Percentiles rank a stretch among this genome's conserved stretches.
Conservation (phyloP, 2,888 invertebrate genomes). For the Sesia apiformis region DNA sequence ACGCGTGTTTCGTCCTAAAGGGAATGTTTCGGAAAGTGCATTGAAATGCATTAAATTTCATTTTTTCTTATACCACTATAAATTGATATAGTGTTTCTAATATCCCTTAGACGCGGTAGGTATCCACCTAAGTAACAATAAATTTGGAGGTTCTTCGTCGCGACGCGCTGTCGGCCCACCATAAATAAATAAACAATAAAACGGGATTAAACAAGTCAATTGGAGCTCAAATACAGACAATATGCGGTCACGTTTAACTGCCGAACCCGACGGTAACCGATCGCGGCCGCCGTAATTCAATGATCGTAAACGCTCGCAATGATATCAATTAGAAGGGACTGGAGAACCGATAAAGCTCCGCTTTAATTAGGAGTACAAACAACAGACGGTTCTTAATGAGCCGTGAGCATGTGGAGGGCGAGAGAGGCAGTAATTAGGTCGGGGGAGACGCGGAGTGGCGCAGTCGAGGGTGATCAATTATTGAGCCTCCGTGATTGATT, state of each 20-base stretch:
- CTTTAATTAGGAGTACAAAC: conserved; percentile 74
- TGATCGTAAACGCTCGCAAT: conserved; percentile 72
- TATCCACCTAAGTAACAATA: no score
- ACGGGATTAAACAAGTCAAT: conserved; percentile 66
- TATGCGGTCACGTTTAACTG: conserved; percentile 69
- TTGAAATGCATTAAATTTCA: no score
- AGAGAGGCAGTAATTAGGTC: conserved; percentile 59
- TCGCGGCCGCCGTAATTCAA: conserved; percentile 65
- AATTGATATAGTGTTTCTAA: no score
- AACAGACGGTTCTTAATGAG: conserved; percentile 71
- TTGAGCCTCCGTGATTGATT: conserved; percentile 65
- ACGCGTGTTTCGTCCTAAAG: no score
- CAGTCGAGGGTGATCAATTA: conserved; percentile 53
- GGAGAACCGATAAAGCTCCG: conserved; percentile 67
- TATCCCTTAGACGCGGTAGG: no score
- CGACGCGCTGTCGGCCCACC: neutral
- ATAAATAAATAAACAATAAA: conserved; percentile 70
- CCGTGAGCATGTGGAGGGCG: conserved; percentile 64
- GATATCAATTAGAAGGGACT: conserved; percentile 70
- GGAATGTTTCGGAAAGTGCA: no score
- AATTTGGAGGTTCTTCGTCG: neutral
- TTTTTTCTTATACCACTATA: no score
- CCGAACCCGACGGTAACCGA: conserved; percentile 56
- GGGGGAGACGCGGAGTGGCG: conserved; percentile 30
- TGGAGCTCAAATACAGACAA: conserved; percentile 56